Evolutionary conservation across 2,113 vertebrate genomes (phyloP), one percentile per base, ranked within the genome.

Genomic region (Parotia lawesii): DNA sequence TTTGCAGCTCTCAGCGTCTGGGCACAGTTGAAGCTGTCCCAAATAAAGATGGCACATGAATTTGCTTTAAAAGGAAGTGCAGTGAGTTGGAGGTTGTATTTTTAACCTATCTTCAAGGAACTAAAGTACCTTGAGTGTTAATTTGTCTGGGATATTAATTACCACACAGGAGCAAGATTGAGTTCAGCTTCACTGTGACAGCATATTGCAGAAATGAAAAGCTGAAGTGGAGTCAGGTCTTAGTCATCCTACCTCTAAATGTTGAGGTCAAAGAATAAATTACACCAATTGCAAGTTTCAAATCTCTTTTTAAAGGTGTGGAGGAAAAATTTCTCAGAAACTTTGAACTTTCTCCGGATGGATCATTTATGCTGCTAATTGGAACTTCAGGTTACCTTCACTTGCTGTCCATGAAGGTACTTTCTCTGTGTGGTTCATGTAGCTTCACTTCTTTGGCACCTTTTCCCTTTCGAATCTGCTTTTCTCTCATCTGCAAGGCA

Each of bases 311-410:
- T 87, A 86, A 94, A 99, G 99, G 99, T 86, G 97, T 99, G 93
- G 98, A 98, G 58, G 99, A 99, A 89, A 97, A 97, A 84, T 95
- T 97, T 64, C 97, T 99, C 75, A 98, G 95, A 89, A 97, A 98
- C 73, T 99, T 99, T 8, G 98, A 98, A 20, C 94, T 99, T 20
- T 99, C 99, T 94, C 98, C 98, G 71, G 98, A 99, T 81, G 99
- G 99, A 28, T 98, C 97, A 20, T 97, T 98, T 69, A 97, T 99
- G 79, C 98, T 99, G n/a, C 91, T 99, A n/a, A 98, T 91, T 13
- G 99, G 99, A 17, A 96, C 98, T 53, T 98, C 97, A 8, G 99
- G 99, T 10, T 99, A 98, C 95, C 97, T 99, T 79, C 98, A 99
- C 95, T 96, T 99, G 82, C 95, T 99, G 50, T 98, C 98, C 11